Percentiles rank a stretch among this genome's conserved stretches.
Conservation (phyloP, 2,113 vertebrate genomes). For the Siniperca chuatsi region DNA sequence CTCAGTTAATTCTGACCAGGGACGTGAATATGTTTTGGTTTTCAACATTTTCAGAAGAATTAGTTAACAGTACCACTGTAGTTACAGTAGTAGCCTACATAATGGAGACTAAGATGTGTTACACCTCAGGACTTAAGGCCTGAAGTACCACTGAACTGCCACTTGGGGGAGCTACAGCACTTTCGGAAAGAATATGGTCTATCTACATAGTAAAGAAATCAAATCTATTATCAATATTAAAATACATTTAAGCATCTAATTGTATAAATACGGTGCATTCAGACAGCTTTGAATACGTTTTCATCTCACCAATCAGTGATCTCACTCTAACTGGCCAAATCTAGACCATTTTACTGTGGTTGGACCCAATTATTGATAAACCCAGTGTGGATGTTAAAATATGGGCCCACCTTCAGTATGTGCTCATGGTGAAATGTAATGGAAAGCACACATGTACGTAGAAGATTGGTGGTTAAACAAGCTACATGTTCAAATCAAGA, state of each 20-base stretch:
- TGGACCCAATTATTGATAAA: neutral
- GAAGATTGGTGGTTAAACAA: neutral
- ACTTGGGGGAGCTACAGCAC: slow-evolving; percentile 52
- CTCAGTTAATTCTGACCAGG: neutral
- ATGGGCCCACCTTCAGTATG: neutral
- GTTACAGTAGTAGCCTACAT: neutral
- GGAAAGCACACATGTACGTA: neutral
- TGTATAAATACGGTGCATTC: neutral
- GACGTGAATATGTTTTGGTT: neutral
- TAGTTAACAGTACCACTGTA: neutral
- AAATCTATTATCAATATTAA: neutral
- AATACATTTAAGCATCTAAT: neutral
- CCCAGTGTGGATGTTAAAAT: neutral
- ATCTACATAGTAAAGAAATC: neutral
- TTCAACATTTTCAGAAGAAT: neutral
- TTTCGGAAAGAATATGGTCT: neutral
- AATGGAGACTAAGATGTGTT: neutral
- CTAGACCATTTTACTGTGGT: neutral
- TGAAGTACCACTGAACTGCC: slow-evolving; percentile 44
- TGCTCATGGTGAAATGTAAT: neutral
- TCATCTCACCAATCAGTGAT: neutral
- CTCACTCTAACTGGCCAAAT: neutral
- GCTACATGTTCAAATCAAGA: neutral
- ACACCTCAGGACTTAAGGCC: neutral
- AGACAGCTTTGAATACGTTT: neutral